Conservation (phyloP, 2,888 invertebrate species). For the Sussaba pulchella region DNA sequence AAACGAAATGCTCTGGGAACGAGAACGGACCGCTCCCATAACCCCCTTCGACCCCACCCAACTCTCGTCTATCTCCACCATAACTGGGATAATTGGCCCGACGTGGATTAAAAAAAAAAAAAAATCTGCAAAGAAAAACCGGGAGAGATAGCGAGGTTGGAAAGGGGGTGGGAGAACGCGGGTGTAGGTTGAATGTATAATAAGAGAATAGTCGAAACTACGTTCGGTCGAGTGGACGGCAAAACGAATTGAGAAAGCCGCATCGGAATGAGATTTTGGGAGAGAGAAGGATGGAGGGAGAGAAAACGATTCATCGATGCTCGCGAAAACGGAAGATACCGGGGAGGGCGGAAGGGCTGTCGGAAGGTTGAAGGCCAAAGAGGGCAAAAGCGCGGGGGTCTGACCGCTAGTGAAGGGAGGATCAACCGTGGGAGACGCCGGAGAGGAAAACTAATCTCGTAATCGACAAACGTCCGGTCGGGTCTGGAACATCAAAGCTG, state of each 20-base stretch:
- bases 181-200: conserved; percentile 10
- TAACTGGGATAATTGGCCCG: conserved; percentile 3
- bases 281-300: background rate
- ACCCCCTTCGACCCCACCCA: background rate
- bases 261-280: background rate
- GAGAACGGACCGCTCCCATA: conserved; percentile 13
- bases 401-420: background rate
- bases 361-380: background rate
- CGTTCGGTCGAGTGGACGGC: conserved; percentile 7
- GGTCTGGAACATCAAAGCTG: conserved; percentile 61
- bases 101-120: background rate
- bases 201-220: conserved; percentile 9
- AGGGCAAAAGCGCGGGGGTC: background rate
- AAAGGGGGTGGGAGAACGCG: background rate
- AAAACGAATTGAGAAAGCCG: conserved; percentile 37
- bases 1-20: conserved; percentile 39
- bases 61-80: background rate
- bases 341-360: conserved; percentile 27
- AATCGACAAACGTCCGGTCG: conserved; percentile 76
- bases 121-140: background rate
- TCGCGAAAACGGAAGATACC: conserved; percentile 6
- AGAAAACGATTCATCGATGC: background rate
- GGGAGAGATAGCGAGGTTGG: background rate
- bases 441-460: conserved; percentile 77
- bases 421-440: conserved; percentile 20